Evolutionary conservation across 1,140 invertebrate species (phyloP), one percentile per base, ranked within the genome.

Genomic region (Pseudomyrmex dendroicus): DNA sequence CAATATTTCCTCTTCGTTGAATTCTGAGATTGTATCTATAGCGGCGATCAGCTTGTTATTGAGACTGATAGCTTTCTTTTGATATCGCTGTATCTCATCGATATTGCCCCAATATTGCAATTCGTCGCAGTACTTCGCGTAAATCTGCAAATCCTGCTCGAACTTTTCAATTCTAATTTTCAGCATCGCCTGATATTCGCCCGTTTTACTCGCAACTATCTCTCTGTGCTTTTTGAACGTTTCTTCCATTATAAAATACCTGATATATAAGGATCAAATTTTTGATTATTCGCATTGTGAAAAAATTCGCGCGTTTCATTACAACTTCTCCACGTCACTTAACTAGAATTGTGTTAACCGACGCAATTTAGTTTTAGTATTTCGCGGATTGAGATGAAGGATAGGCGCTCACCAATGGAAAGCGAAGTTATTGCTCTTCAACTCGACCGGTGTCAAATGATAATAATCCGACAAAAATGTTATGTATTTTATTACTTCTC

Each of bases 1-100:
- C 48, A 98, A 96, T 83, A 96, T 95, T 92, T 99, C 99, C 92
- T 99, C 98, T 90, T 96, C 96, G 92, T 99, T 99, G 87, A 99
- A 98, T 74, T 96, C 95, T 90, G 98, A 97, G 78, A 99, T 98
- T 85, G 96, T 97, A 56, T 96, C 96, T 91, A 98, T 95, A 10
- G 98, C 98, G 7, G 89, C 89, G 0, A 95, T 90, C 84, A 97
- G 92, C 20, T 93, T 91, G 82, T 96, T 95, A 90, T 98, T 96
- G 0, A 99, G 92, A 56, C 95, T 94, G 12, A 95, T 95, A 0
- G 98, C 97, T 78, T 98, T 97, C 54, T 96, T 96, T 44, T 98
- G 96, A 92, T 99, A 99, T 86, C 97, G 96, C 44, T 96, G 95
- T 59, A 99, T 95, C 66, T 98, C 96, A 17, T 97, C 96, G n/a